Conservation (phyloP, 2,888 invertebrate genomes). For the Andrena trimmerana region DNA sequence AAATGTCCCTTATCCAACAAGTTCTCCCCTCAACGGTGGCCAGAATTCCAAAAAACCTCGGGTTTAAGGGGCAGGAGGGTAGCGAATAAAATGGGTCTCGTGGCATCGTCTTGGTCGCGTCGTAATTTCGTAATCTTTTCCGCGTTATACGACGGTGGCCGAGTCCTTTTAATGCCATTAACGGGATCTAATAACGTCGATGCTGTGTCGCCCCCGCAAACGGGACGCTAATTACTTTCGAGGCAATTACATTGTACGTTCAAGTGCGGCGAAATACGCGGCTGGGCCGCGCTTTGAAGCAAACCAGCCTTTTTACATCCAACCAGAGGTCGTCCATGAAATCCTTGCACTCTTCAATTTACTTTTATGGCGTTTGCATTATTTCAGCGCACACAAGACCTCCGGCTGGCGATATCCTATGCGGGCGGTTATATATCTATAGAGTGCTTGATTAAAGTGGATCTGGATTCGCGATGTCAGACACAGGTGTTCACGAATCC, state of each 20-base stretch:
- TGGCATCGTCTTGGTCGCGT: not conserved
- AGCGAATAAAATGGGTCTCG: slow-evolving; percentile 5
- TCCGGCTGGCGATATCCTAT: no score
- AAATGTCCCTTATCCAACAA: no score
- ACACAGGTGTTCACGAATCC: no score
- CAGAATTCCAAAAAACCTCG: not conserved
- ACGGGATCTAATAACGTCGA: slow-evolving; percentile 54
- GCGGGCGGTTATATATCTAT: no score
- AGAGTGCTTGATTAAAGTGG: no score
- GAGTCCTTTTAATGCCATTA: slow-evolving; percentile 49
- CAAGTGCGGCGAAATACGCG: slow-evolving; percentile 18
- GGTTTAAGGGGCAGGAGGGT: not conserved
- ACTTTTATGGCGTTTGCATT: not conserved
- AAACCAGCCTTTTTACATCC: slow-evolving; percentile 15
- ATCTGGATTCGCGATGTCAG: no score
- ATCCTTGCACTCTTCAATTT: slow-evolving; percentile 1
- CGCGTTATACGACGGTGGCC: slow-evolving; percentile 5
- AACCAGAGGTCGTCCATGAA: not conserved
- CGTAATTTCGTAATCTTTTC: slow-evolving; percentile 42
- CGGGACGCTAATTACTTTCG: slow-evolving; percentile 53
- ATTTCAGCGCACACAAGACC: not conserved
- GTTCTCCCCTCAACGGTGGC: no score
- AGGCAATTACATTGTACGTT: slow-evolving; percentile 52
- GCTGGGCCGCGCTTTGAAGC: slow-evolving; percentile 31
- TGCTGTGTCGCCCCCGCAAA: slow-evolving; percentile 26